phyloP scores from a whole-genome alignment of 2,113 vertebrate species.

The Ophthalmolycus amberensis region DNA sequence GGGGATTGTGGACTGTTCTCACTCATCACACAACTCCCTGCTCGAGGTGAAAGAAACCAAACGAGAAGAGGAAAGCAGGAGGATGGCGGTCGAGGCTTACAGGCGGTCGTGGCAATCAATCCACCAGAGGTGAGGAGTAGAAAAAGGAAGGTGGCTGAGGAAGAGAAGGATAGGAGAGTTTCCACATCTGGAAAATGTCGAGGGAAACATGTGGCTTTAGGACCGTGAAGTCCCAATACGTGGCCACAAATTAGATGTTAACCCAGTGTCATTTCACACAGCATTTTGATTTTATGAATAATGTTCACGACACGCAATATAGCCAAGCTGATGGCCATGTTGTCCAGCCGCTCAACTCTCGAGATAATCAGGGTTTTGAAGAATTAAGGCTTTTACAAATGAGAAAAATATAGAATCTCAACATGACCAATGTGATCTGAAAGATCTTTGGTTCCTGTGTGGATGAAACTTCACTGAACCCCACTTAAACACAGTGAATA shows the following conservation, averaged over 20 bases:
- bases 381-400: not conserved
- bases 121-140: slow-evolving; percentile 44
- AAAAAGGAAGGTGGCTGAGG: slow-evolving; percentile 80
- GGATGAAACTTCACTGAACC: slow-evolving; percentile 14
- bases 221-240: slow-evolving; percentile 12
- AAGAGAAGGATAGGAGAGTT: slow-evolving; percentile 19
- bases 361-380: not conserved
- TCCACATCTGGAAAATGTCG: slow-evolving; percentile 16
- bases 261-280: slow-evolving; percentile 9
- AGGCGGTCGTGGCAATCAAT: slow-evolving; percentile 51
- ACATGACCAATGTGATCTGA: not conserved
- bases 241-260: not conserved
- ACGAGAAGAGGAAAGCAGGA: not conserved
- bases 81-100: slow-evolving; percentile 20
- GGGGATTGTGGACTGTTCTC: slow-evolving; percentile 63
- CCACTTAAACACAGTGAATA: slow-evolving; percentile 4
- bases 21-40: slow-evolving; percentile 49
- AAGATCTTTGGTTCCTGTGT: slow-evolving; percentile 17
- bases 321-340: slow-evolving; percentile 3
- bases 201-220: slow-evolving; percentile 6
- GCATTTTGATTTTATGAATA: slow-evolving; percentile 14
- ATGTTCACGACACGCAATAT: not conserved
- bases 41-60: slow-evolving; percentile 53
- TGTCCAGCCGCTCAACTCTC: not conserved
- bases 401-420: not conserved